Conservation (phyloP, 2,888 invertebrate genomes). For the Coleophora flavipennella region DNA sequence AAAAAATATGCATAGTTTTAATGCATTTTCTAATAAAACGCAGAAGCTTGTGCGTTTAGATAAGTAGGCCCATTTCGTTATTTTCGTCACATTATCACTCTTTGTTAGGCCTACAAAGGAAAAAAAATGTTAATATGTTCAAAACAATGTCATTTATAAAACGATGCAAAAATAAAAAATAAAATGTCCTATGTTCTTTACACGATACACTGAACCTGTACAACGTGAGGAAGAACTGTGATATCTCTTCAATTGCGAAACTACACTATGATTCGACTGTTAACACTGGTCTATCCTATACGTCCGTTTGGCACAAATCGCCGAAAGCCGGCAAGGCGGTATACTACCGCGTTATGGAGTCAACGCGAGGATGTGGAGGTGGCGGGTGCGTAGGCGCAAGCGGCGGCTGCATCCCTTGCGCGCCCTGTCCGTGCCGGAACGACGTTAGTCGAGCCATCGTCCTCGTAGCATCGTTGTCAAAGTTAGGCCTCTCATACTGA, state of each 20-base stretch:
- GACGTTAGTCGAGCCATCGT: slow-evolving; percentile 57
- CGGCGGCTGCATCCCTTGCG: slow-evolving; percentile 34
- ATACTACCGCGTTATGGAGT: slow-evolving; percentile 68
- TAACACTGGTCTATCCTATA: slow-evolving; percentile 50
- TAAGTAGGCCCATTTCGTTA: slow-evolving; percentile 21
- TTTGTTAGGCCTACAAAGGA: slow-evolving; percentile 7
- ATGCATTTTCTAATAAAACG: slow-evolving; percentile 10
- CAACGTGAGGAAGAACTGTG: slow-evolving; percentile 49
- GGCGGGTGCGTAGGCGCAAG: slow-evolving; percentile 49
- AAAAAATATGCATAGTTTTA: slow-evolving; percentile 23
- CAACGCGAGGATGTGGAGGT: slow-evolving; percentile 53
- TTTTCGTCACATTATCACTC: slow-evolving; percentile 6
- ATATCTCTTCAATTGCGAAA: slow-evolving; percentile 32
- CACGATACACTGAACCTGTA: slow-evolving; percentile 19
- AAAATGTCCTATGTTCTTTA: slow-evolving; percentile 10
- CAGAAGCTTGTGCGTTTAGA: slow-evolving; percentile 17
- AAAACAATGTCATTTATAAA: neutral
- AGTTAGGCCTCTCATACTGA: slow-evolving; percentile 65
- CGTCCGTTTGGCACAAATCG: slow-evolving; percentile 71
- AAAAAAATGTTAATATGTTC: neutral
- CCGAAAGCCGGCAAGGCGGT: slow-evolving; percentile 68
- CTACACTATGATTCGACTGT: slow-evolving; percentile 25
- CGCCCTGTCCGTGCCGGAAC: slow-evolving; percentile 51
- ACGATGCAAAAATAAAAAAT: slow-evolving; percentile 1
- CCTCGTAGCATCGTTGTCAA: slow-evolving; percentile 50